Conservation (phyloP, 2,797 vertebrate species). For the Naso thynnoides region DNA sequence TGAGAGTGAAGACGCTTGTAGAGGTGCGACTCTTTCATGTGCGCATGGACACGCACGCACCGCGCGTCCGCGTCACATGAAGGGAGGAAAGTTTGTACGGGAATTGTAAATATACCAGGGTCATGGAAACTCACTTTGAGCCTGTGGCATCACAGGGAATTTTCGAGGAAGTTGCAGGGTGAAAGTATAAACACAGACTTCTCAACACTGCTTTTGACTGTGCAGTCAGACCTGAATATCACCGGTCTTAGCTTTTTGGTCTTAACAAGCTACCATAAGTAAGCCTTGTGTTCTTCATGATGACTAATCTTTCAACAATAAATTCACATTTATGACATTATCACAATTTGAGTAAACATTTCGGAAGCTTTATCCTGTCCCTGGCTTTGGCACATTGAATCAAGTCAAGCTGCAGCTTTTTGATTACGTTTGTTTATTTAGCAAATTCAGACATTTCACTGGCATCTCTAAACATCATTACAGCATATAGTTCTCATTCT, state of each 20-base stretch:
- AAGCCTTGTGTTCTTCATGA: not conserved
- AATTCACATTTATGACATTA: too few species aligned
- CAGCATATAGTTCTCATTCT: conserved; percentile 62
- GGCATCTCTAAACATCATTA: conserved; percentile 66
- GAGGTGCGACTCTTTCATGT: conserved; percentile 72
- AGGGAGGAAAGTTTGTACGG: not conserved
- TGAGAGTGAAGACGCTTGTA: conserved; percentile 67
- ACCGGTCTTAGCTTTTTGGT: not conserved
- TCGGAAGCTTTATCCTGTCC: too few species aligned
- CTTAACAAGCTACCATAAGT: too few species aligned
- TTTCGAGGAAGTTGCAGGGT: too few species aligned
- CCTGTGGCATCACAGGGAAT: too few species aligned
- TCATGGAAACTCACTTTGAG: too few species aligned
- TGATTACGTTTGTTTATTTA: conserved; percentile 73
- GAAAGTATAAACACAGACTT: too few species aligned
- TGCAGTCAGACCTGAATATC: not conserved
- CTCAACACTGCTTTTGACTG: too few species aligned
- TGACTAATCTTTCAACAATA: too few species aligned
- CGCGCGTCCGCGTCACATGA: conserved; percentile 11
- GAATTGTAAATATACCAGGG: too few species aligned
- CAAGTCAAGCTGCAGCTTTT: conserved; percentile 29
- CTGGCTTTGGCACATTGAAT: not conserved
- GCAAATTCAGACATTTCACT: conserved; percentile 59
- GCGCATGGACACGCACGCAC: conserved; percentile 27
- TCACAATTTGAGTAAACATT: too few species aligned